Evolutionary conservation across 2,113 vertebrate species (phyloP).

Genomic region (Centrocercus urophasianus): DNA sequence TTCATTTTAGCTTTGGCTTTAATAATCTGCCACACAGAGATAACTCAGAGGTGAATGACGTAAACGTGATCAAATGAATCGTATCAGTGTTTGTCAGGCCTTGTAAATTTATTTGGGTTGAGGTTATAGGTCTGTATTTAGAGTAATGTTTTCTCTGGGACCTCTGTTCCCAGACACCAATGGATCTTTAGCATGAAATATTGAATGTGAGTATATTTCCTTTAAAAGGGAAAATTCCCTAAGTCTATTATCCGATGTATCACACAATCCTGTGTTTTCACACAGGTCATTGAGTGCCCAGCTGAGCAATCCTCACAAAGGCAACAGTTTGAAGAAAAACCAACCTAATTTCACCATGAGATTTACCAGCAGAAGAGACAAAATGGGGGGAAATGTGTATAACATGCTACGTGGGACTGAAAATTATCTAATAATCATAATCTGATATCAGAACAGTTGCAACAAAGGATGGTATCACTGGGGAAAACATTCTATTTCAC

Average conservation of each 20-base stretch:
- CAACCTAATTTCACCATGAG: too few relatives aligned
- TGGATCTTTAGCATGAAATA: neutral
- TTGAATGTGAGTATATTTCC: neutral
- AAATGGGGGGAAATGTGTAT: rapidly evolving
- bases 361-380: neutral
- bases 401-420: neutral
- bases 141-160: neutral
- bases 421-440: slow-evolving; percentile 2
- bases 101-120: neutral
- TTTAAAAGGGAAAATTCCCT: neutral
- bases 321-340: neutral
- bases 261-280: neutral
- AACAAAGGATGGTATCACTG: neutral
- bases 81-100: neutral
- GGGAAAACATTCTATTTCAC: slow-evolving; percentile 54
- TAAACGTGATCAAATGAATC: neutral
- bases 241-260: neutral
- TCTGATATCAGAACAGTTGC: slow-evolving; percentile 37
- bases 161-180: neutral
- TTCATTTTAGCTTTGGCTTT: neutral
- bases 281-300: neutral
- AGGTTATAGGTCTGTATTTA: neutral
- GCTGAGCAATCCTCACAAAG: neutral
- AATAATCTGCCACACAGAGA: neutral
- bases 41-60: neutral